Conservation (phyloP, 2,888 invertebrate species). For the Oscheius sp. region DNA sequence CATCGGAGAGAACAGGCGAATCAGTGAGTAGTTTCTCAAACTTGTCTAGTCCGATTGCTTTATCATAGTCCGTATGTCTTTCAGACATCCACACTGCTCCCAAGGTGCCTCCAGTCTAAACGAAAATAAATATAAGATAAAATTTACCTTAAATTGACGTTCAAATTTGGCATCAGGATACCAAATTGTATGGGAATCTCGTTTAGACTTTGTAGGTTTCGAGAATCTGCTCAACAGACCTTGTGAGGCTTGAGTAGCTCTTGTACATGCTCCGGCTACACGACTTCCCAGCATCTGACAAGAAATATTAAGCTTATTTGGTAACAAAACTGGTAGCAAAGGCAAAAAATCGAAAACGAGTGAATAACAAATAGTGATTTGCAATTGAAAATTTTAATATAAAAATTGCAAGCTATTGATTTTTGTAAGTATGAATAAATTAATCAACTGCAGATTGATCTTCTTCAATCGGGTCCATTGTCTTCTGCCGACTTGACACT, state of each 20-base stretch:
- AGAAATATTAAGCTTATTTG: neutral
- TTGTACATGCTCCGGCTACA: conserved; percentile 25
- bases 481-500: neutral
- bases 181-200: conserved; percentile 67
- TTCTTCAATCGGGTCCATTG: conserved; percentile 15
- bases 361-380: neutral
- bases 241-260: conserved; percentile 22
- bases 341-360: neutral
- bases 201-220: conserved; percentile 37
- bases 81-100: conserved; percentile 56
- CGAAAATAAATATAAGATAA: neutral
- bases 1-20: conserved; percentile 55
- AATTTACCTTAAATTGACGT: conserved; percentile 62
- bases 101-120: conserved; percentile 58
- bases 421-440: too few species aligned
- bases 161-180: conserved; percentile 69
- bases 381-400: neutral
- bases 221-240: conserved; percentile 15
- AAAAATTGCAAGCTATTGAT: neutral
- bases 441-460: too few species aligned
- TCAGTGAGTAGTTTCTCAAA: conserved; percentile 53
- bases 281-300: conserved; percentile 27
- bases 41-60: conserved; percentile 58
- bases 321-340: neutral
- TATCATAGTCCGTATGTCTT: conserved; percentile 49